A percentile compares a stretch with the other conserved stretches of the same genome.
Evolutionary conservation across 2,888 invertebrate genomes (phyloP).

Genomic region (Sarcophaga subvicina): DNA sequence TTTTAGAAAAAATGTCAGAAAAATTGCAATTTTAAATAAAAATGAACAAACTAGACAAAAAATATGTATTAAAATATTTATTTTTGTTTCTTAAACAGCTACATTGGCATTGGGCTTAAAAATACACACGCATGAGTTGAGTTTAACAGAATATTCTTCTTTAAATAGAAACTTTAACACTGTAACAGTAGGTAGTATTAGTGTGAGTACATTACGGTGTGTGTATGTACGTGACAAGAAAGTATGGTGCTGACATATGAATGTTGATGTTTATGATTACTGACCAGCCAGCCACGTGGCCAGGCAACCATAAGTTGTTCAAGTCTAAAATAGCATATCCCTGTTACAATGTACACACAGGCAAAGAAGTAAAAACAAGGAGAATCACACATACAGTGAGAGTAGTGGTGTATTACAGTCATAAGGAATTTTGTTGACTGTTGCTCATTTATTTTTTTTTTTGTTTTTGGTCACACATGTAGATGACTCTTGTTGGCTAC

Average conservation of each 20-base stretch:
- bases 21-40: not conserved
- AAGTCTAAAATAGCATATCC: not conserved
- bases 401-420: slow-evolving; percentile 15
- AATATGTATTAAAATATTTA: not conserved
- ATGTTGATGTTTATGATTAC: slow-evolving; percentile 69
- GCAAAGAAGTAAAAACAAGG: not conserved
- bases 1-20: not conserved
- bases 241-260: slow-evolving; percentile 68
- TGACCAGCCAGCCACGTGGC: slow-evolving; percentile 34
- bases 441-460: slow-evolving; percentile 4
- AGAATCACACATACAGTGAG: not conserved
- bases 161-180: not conserved
- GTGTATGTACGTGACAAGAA: not conserved
- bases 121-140: not conserved
- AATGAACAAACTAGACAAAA: not conserved
- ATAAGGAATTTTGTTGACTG: not conserved
- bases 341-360: not conserved
- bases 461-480: slow-evolving; percentile 59
- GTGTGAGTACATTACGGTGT: not conserved
- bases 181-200: not conserved
- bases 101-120: too few species aligned
- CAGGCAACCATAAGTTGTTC: slow-evolving; percentile 15
- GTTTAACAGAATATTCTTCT: not conserved
- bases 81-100: too few species aligned
- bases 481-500: slow-evolving; percentile 50